A percentile compares a stretch with the other conserved stretches of the same genome.
Conservation (phyloP, 2,888 invertebrate genomes). For the Eugnorisma glareosa region DNA sequence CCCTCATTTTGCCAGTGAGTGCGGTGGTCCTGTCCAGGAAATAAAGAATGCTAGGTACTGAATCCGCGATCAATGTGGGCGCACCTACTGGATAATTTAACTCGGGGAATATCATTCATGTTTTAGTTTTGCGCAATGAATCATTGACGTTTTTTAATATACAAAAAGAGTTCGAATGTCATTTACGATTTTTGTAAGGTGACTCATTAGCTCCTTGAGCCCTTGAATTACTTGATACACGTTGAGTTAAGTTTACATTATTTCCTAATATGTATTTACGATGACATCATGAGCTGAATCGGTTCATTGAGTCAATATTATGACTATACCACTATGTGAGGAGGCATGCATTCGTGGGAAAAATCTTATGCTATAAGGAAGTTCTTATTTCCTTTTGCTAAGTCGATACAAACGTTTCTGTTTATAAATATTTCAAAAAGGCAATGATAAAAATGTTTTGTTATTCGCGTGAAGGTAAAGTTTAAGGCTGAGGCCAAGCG, state of each 20-base stretch:
- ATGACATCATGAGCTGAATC: slow-evolving; percentile 42
- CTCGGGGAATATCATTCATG: too few species aligned
- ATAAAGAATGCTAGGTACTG: too few species aligned
- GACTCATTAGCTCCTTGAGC: slow-evolving; percentile 18
- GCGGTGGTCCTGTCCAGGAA: too few species aligned
- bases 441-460: not conserved
- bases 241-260: slow-evolving; percentile 19
- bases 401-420: not conserved
- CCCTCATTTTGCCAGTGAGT: too few species aligned
- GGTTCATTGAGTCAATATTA: slow-evolving; percentile 34
- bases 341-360: not conserved
- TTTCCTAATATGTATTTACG: slow-evolving; percentile 16
- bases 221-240: slow-evolving; percentile 1
- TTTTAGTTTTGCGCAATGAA: not conserved
- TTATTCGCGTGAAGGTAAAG: not conserved
- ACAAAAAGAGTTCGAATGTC: not conserved
- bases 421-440: slow-evolving; percentile 1
- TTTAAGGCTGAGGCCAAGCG: too few species aligned
- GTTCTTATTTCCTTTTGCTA: not conserved
- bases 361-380: slow-evolving; percentile 2
- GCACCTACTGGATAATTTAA: too few species aligned
- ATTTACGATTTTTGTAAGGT: slow-evolving; percentile 1
- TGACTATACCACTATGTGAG: slow-evolving; percentile 12
- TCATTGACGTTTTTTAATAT: too few species aligned
- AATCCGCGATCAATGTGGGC: too few species aligned